Evolutionary conservation across 2,113 vertebrate species (phyloP).

Genomic region (Puffinus mauretanicus): DNA sequence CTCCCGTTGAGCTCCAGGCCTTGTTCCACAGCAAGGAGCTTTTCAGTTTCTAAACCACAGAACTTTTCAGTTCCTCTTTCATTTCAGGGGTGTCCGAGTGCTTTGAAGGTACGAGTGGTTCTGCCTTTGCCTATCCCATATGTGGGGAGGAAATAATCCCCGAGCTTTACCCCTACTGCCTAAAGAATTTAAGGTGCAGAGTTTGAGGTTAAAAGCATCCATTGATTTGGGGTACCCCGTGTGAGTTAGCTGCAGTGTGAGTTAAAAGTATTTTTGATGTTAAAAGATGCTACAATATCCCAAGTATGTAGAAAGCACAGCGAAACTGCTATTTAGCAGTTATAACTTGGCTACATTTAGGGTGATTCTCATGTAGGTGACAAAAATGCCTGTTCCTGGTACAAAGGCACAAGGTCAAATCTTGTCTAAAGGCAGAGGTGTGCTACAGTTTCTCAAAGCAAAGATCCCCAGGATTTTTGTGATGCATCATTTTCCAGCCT

Average conservation of each 20-base stretch:
- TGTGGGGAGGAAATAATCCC: background rate
- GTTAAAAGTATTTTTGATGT: background rate
- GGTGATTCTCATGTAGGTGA: background rate
- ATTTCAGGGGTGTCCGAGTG: background rate
- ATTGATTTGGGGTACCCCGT: background rate
- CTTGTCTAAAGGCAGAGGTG: background rate
- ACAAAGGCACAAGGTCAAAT: background rate
- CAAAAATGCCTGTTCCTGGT: background rate
- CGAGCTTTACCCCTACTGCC: background rate
- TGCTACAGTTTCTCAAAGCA: background rate
- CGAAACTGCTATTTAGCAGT: background rate
- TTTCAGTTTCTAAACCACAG: background rate
- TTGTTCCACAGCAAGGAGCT: background rate
- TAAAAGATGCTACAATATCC: background rate
- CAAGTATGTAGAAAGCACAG: background rate
- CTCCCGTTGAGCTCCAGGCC: background rate
- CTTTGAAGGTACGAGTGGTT: background rate
- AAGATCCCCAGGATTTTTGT: background rate
- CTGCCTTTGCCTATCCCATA: background rate
- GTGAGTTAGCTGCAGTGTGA: background rate
- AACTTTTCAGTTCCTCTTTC: background rate
- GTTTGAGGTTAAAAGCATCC: background rate
- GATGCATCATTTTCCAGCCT: background rate
- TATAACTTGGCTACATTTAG: background rate
- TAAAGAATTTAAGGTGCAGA: background rate